Base-by-base conservation (phyloP, 2,113 vertebrate species). In the Laterallus jamaicensis region DNA sequence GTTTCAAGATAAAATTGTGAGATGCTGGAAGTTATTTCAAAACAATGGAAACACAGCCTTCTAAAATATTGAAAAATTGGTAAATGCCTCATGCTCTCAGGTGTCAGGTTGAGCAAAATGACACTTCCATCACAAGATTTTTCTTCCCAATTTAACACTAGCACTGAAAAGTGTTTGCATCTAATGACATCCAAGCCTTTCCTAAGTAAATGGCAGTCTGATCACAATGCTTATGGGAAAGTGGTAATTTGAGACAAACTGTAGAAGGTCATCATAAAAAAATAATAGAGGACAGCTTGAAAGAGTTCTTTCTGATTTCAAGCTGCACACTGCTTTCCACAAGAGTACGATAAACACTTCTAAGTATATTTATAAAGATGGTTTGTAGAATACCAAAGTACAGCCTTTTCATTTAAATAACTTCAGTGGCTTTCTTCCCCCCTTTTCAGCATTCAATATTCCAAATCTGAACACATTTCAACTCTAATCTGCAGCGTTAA, bases 241-340 rank as follows among this genome's bases (percentile, higher is more conserved):
- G 35, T 13, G 28, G 32, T 17, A 22, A 64, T 71, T 80, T 69
- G 50, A 87, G 39, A 76, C 12, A 82, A 95, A 50, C 3, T 2
- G 1, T 10, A 56, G 29, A 54, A 68, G 64, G 11, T 6, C 28
- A 37, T 68, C 29, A 40, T 6, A 3, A 56, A 69, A 78, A 3
- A 56, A 66, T 40, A 74, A 78, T 14, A 78, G 12, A 67, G 7
- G 12, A 88, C 29, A 64, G 24, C 28, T 64, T 82, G 83, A 78
- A 68, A 76, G 44, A 86, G 26, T 19, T 31, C 40, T 81, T 96
- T 95, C 52, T 81, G 42, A 59, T 90, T 86, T 71, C 37, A 93
- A 42, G 42, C 37, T 8, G 5, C n/a, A 66, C 21, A 18, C 15
- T 55, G 29, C 54, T 79, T 95, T 90, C 54, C 66, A 56, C 68